Percentiles rank a stretch among this genome's conserved stretches.
Evolutionary conservation across 2,797 vertebrate genomes (phyloP).

Genomic region (Hapalemur alaotrensis): DNA sequence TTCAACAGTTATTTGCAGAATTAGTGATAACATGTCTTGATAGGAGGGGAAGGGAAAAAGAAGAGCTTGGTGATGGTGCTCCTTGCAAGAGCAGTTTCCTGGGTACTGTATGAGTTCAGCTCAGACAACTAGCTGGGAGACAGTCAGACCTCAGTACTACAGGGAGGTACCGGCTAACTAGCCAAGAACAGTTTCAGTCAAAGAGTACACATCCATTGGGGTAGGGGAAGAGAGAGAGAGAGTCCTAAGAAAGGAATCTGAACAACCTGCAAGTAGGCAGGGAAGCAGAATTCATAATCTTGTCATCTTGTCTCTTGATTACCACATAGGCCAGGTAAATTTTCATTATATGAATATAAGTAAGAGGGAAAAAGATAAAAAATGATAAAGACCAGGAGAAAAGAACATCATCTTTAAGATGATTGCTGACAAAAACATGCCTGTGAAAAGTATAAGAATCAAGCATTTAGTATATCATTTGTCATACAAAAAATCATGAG

Average conservation of each 20-base stretch:
- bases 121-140: not conserved
- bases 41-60: not conserved
- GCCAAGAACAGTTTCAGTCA: not conserved
- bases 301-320: not conserved
- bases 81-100: not conserved
- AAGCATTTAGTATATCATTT: not conserved
- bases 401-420: not conserved
- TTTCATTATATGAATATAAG: not conserved
- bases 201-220: not conserved
- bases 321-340: not conserved
- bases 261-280: not conserved
- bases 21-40: not conserved
- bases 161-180: not conserved
- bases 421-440: not conserved
- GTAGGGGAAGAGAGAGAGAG: no score
- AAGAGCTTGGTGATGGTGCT: not conserved
- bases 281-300: not conserved
- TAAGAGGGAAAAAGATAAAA: not conserved
- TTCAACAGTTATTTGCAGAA: not conserved
- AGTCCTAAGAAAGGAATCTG: not conserved
- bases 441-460: constrained; percentile 3
- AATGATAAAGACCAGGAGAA: not conserved
- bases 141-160: not conserved
- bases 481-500: not conserved
- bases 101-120: not conserved